phyloP scores from a whole-genome alignment of 2,113 vertebrate genomes.

The Eudyptes chrysolophus region DNA sequence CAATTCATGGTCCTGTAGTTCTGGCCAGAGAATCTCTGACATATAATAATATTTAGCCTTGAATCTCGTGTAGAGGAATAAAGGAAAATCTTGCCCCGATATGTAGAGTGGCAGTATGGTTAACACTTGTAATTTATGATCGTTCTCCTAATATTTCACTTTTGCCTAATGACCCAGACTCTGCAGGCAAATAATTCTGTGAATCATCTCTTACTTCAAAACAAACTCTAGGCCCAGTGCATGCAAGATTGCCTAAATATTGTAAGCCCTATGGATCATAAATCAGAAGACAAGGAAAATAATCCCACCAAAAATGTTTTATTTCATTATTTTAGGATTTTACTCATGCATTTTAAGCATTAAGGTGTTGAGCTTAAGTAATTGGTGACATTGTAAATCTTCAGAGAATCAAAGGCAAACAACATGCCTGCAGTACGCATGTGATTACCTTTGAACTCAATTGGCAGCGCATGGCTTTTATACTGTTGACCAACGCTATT shows the following conservation, averaged over 20 bases:
- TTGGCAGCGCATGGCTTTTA: background rate
- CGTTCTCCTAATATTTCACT: background rate
- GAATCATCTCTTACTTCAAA: constrained; percentile 4
- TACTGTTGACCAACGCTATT: background rate
- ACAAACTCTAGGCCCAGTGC: background rate
- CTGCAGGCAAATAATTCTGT: background rate
- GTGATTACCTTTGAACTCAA: background rate
- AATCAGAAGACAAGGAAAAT: constrained; percentile 33
- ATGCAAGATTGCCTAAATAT: background rate
- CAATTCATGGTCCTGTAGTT: background rate
- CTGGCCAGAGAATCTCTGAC: background rate
- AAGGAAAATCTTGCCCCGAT: background rate
- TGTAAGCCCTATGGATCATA: background rate
- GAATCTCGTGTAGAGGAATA: background rate
- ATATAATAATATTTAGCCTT: background rate
- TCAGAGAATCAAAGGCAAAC: background rate
- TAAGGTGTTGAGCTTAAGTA: background rate
- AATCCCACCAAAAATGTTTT: background rate
- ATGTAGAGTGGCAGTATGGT: background rate
- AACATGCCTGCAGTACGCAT: fast-evolving
- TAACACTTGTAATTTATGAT: constrained; percentile 10
- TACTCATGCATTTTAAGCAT: background rate
- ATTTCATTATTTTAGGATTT: background rate
- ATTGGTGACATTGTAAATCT: background rate
- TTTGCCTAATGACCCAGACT: background rate